Conservation (phyloP, 1,140 invertebrate genomes). For the Trinorchestia longiramus region DNA sequence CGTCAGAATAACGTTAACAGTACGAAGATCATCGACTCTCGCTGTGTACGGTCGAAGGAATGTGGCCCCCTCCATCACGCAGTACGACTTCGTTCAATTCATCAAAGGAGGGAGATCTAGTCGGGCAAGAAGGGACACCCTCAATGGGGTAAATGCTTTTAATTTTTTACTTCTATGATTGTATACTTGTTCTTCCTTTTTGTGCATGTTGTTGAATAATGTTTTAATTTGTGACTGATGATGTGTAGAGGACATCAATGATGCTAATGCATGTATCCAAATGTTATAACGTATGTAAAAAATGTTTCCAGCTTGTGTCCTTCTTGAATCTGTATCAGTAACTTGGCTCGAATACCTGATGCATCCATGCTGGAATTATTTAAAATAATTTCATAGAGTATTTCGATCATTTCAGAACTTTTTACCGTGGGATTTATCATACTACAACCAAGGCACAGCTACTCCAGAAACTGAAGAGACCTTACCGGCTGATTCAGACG, state of each 20-base stretch:
- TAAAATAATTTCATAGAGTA: not conserved
- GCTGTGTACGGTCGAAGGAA: slow-evolving; percentile 93
- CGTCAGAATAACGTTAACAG: slow-evolving; percentile 81
- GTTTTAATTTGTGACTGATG: not conserved
- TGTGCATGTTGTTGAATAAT: not conserved
- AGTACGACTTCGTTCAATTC: slow-evolving; percentile 95
- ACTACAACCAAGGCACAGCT: not conserved
- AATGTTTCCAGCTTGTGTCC: too few relatives aligned
- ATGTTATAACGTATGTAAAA: too few relatives aligned
- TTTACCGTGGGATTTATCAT: slow-evolving; percentile 43
- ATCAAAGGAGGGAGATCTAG: slow-evolving; percentile 73
- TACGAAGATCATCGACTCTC: slow-evolving; percentile 91
- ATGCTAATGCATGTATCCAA: not conserved
- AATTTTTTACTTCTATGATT: not conserved
- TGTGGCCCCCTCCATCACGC: slow-evolving; percentile 91
- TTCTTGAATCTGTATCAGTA: not conserved
- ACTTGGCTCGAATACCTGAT: not conserved
- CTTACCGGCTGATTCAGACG: not conserved
- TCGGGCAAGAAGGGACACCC: slow-evolving; percentile 68
- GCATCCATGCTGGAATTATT: not conserved
- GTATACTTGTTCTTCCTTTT: not conserved
- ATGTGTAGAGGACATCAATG: not conserved
- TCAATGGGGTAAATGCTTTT: not conserved
- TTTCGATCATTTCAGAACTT: slow-evolving; percentile 8
- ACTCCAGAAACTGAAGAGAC: not conserved